A percentile compares a stretch with the other conserved stretches of the same genome.
phyloP scores from a whole-genome alignment of 2,888 invertebrate genomes.

The Stictocephala bisonia region DNA sequence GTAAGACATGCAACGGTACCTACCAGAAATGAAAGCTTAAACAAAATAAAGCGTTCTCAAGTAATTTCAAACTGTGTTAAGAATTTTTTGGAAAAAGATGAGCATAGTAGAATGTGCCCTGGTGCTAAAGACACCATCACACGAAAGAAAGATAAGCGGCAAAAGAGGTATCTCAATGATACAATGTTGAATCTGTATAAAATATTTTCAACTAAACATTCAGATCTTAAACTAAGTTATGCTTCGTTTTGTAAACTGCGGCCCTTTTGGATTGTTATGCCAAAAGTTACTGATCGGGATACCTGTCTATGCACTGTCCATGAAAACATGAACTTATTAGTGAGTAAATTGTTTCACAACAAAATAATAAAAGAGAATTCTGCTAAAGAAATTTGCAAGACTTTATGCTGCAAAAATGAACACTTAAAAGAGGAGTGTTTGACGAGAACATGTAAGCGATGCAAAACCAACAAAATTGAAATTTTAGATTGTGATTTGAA shows the following conservation, averaged over 20 bases:
- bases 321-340: constrained; percentile 28
- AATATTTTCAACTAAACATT: constrained; percentile 52
- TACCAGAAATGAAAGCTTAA: constrained; percentile 28
- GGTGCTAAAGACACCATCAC: constrained; percentile 59
- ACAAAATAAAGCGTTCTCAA: constrained; percentile 14
- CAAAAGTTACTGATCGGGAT: constrained; percentile 51
- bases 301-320: constrained; percentile 36
- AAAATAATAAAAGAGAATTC: constrained; percentile 20
- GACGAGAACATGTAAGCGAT: constrained; percentile 8
- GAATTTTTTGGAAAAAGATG: constrained; percentile 58
- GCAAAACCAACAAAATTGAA: constrained; percentile 2
- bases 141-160: constrained; percentile 56
- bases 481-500: constrained; percentile 6
- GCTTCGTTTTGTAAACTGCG: constrained; percentile 53
- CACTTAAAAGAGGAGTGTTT: constrained; percentile 20
- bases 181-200: constrained; percentile 58
- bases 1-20: constrained; percentile 3
- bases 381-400: constrained; percentile 31
- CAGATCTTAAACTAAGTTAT: constrained; percentile 46
- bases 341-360: constrained; percentile 17
- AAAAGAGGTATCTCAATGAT: constrained; percentile 58
- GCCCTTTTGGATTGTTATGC: constrained; percentile 58
- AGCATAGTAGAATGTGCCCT: constrained; percentile 57
- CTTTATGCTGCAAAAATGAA: constrained; percentile 23
- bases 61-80: constrained; percentile 40